These are phyloP conservation scores for Aethina tumida DNA, from an alignment of 1,140 invertebrate species.

Conservation along the genomic window DNA sequence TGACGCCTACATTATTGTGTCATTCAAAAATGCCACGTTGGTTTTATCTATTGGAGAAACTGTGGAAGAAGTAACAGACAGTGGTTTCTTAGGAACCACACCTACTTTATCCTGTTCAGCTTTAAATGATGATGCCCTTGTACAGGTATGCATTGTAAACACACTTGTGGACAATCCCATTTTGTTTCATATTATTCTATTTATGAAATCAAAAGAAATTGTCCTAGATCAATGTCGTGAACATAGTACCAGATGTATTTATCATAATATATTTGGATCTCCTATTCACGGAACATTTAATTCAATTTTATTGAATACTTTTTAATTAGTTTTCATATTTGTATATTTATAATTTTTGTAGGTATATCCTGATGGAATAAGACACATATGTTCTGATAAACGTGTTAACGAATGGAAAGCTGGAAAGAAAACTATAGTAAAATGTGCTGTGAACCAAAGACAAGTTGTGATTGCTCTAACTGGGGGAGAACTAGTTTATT, in stretches of 20 bases:
- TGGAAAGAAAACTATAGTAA: slow-evolving; percentile 92
- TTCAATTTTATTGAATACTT: slow-evolving; percentile 1
- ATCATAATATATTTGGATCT: slow-evolving; percentile 5
- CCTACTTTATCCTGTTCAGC: slow-evolving; percentile 95
- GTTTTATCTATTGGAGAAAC: slow-evolving; percentile 99
- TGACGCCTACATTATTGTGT: slow-evolving; percentile 99
- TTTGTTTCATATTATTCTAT: not conserved
- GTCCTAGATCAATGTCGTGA: slow-evolving; percentile 7
- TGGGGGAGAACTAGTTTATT: slow-evolving; percentile 97
- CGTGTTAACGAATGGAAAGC: slow-evolving; percentile 99
- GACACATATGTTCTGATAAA: slow-evolving; percentile 95
- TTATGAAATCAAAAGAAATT: slow-evolving; percentile 2
- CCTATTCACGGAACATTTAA: slow-evolving; percentile 2
- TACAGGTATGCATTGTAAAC: slow-evolving; percentile 72
- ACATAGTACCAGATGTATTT: slow-evolving; percentile 11
- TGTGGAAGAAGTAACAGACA: slow-evolving; percentile 99
- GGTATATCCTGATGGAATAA: slow-evolving; percentile 97
- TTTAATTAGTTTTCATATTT: slow-evolving; percentile 1
- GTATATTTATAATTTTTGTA: slow-evolving; percentile 28
- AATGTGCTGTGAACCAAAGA: slow-evolving; percentile 96
- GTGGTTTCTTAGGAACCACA: slow-evolving; percentile 96
- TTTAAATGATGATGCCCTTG: slow-evolving; percentile 92
- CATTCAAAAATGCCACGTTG: slow-evolving; percentile 98
- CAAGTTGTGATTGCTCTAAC: slow-evolving; percentile 97
- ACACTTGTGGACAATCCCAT: no score